These are phyloP conservation scores for Sardinella longiceps DNA, from an alignment of 2,797 vertebrate genomes.

Conservation along the genomic window DNA sequence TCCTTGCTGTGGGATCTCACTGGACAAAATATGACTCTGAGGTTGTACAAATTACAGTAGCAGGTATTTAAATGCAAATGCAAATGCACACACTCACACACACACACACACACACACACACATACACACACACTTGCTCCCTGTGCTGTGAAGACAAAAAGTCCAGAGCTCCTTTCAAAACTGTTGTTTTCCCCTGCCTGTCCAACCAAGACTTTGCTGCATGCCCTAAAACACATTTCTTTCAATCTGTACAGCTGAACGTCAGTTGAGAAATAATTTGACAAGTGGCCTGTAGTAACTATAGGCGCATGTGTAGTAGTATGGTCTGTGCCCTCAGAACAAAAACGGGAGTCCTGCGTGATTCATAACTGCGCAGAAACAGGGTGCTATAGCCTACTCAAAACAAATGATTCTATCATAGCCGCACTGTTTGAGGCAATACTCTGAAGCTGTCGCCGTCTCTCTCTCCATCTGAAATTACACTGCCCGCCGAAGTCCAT, in stretches of 20 bases:
- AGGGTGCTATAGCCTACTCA: not conserved
- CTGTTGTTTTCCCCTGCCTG: not conserved
- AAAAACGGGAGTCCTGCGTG: not conserved
- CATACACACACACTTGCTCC: not conserved
- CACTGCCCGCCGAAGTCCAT: constrained; percentile 11
- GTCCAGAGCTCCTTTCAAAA: too few species aligned
- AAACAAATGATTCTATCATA: constrained; percentile 14
- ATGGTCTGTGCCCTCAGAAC: not conserved
- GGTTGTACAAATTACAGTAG: not conserved
- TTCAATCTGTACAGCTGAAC: not conserved
- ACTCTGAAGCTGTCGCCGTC: not conserved
- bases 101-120: not conserved
- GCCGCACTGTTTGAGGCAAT: not conserved
- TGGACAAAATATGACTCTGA: not conserved
- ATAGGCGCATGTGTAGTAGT: not conserved
- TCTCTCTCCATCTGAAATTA: constrained; percentile 29
- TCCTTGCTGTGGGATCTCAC: too few species aligned
- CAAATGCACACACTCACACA: not conserved
- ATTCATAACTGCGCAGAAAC: not conserved
- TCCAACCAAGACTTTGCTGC: too few species aligned
- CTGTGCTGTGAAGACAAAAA: not conserved
- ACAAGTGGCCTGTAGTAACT: not conserved
- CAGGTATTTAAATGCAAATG: not conserved
- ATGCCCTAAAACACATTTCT: too few species aligned
- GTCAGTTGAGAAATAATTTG: not conserved